Conservation (phyloP, 2,888 invertebrate species). For the Caenorhabditis sp. region DNA sequence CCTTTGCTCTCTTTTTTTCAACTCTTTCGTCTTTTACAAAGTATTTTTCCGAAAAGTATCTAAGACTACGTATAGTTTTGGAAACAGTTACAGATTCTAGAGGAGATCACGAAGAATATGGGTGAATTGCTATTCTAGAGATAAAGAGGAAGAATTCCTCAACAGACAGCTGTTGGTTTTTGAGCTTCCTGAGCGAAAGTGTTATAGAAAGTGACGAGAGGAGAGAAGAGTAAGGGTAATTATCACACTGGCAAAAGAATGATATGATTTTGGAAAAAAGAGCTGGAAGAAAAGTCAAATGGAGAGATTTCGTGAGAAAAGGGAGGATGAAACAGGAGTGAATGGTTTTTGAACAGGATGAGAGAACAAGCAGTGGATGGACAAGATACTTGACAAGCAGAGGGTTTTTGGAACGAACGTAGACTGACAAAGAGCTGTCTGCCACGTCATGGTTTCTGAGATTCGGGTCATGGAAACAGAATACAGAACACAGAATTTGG, state of each 20-base stretch:
- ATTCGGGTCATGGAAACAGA: constrained; percentile 2
- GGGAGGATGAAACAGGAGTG: background rate
- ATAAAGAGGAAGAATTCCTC: constrained; percentile 1
- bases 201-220: constrained; percentile 31
- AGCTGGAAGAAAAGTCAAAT: background rate
- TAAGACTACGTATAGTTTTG: background rate
- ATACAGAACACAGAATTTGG: background rate
- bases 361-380: constrained; percentile 30
- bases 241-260: constrained; percentile 35
- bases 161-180: constrained; percentile 57
- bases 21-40: background rate
- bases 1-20: constrained; percentile 26
- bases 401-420: constrained; percentile 10
- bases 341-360: constrained; percentile 53
- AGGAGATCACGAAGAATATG: constrained; percentile 29
- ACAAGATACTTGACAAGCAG: constrained; percentile 51
- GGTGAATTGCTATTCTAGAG: background rate
- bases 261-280: background rate
- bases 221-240: constrained; percentile 32
- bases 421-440: constrained; percentile 6
- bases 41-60: background rate
- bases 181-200: constrained; percentile 29
- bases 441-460: constrained; percentile 29
- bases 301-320: constrained; percentile 15
- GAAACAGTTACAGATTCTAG: background rate